These are phyloP conservation scores for Aspidiotus rigidus DNA, from an alignment of 2,888 invertebrate species.

Conservation along the genomic window DNA sequence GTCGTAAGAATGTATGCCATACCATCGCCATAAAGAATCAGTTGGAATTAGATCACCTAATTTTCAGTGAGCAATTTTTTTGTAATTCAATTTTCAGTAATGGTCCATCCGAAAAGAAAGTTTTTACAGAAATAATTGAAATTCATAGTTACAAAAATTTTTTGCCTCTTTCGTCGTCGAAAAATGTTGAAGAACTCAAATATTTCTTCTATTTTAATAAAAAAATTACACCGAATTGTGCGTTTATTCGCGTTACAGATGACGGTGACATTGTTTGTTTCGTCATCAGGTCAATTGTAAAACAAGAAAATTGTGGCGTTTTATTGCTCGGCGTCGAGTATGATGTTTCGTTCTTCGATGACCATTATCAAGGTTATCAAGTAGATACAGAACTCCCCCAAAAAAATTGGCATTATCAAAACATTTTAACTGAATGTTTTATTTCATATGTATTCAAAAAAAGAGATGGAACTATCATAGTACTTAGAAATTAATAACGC, in stretches of 20 bases:
- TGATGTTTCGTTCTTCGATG: not conserved
- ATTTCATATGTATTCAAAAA: no score
- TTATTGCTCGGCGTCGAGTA: no score
- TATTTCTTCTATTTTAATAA: not conserved
- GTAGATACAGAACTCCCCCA: no score
- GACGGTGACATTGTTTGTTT: not conserved
- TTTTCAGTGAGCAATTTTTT: not conserved
- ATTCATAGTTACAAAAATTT: not conserved
- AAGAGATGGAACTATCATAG: no score
- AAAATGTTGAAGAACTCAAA: not conserved
- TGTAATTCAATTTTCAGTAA: no score
- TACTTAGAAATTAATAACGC: no score
- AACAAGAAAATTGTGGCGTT: not conserved
- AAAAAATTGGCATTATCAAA: no score
- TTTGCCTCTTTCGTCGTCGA: no score
- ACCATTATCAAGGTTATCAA: not conserved
- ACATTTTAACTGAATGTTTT: no score
- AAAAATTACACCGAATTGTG: not conserved
- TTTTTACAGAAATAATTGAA: not conserved
- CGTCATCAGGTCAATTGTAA: not conserved
- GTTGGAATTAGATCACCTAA: not conserved
- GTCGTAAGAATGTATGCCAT: not conserved
- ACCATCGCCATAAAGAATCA: not conserved
- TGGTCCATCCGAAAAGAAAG: not conserved
- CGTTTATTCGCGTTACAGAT: not conserved